Evolutionary conservation across 2,888 invertebrate species (phyloP), one percentile per base, ranked within the genome.

Genomic region (Heliothis peltigera): DNA sequence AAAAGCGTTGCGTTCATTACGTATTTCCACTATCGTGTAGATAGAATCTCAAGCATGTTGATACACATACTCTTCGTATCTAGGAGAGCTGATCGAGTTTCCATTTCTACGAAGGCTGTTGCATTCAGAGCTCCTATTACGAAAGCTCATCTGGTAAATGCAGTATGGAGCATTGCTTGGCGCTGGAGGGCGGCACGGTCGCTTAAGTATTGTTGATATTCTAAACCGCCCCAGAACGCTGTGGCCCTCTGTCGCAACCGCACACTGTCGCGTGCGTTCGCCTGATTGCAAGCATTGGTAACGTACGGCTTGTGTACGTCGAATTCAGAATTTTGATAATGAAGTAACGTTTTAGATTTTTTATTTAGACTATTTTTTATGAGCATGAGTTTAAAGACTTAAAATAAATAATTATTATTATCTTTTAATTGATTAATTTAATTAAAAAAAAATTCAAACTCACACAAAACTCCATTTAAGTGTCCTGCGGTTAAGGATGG

Each of bases 171-270:
- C 83, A 82, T 85, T 82, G 86, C 84, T 86, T 75, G 86, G 75
- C 80, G 84, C 80, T 84, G 74, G 77, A 86, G 84, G 82, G 81
- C 80, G 79, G 85, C 85, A 86, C 84, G 87, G 85, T 85, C 87
- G 84, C 83, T 87, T 88, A 91, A 91, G 89, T 89, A 90, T 90
- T 93, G 92, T 91, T 91, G 90, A 90, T 94, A 93, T 92, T 93
- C 92, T 90, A 89, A 92, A 91, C 91, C 89, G 80, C 89, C 88
- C 88, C 85, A 82, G 87, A 85, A 84, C 81, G 82, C 69, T 67
- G 81, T 77, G 80, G 83, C 77, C 83, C 86, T 85, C 80, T 87
- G 89, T 90, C 81, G 91, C 87, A 89, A 92, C 92, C 92, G 82
- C 92, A 91, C 84, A 87, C 81, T 86, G 89, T 88, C 90, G 91